These are phyloP conservation scores for Indicator maculatus DNA, from an alignment of 2,113 vertebrate species.

Conservation along the genomic window DNA sequence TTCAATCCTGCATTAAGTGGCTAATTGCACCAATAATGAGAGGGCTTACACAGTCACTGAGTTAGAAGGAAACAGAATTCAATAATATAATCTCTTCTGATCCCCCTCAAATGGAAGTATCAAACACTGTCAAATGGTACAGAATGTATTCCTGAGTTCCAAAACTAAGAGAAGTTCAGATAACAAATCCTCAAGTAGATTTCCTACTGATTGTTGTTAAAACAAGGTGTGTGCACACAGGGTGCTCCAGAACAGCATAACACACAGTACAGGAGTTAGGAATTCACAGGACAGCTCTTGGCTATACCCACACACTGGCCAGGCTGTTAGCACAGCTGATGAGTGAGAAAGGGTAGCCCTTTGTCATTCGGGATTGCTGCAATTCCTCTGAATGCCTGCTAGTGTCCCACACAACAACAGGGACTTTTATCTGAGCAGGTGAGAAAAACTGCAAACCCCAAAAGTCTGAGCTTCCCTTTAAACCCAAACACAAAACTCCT, in stretches of 20 bases:
- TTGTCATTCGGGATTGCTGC: not conserved
- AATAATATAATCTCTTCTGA: not conserved
- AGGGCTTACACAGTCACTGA: not conserved
- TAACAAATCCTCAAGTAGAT: not conserved
- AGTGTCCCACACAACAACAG: not conserved
- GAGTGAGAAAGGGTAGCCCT: not conserved
- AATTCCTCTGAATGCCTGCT: not conserved
- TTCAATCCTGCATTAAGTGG: not conserved
- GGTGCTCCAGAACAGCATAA: not conserved
- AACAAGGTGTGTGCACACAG: not conserved
- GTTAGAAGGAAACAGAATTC: not conserved
- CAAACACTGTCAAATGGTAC: not conserved
- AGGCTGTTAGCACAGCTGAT: not conserved
- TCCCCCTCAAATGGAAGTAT: not conserved
- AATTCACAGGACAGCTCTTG: not conserved
- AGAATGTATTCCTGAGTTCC: not conserved
- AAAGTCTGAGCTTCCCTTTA: not conserved
- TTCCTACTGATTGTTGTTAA: not conserved
- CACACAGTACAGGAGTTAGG: accelerated
- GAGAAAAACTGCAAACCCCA: not conserved
- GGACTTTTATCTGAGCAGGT: not conserved
- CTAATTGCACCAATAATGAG: not conserved
- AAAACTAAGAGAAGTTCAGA: not conserved
- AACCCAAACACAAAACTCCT: slow-evolving; percentile 17
- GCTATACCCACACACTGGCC: not conserved